These are phyloP conservation scores for Melipona quadrifasciata DNA, from an alignment of 1,140 invertebrate species.

Conservation along the genomic window DNA sequence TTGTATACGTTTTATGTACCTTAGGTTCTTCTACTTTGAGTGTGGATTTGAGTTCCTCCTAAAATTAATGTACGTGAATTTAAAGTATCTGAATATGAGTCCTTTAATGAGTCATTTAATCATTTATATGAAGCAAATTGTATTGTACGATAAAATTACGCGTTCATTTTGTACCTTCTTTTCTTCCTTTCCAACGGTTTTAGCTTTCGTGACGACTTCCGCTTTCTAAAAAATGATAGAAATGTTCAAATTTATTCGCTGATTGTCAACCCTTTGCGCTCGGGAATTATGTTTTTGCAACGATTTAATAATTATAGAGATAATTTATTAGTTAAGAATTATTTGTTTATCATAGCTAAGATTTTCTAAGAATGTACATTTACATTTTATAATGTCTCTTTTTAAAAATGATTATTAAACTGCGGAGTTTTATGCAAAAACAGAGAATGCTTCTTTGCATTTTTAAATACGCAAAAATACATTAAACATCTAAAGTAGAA, in stretches of 20 bases:
- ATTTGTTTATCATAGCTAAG: no score
- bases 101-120: no score
- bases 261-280: neutral
- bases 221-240: slow-evolving; percentile 57
- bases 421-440: no score
- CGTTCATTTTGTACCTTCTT: slow-evolving; percentile 62
- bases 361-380: no score
- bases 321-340: no score
- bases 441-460: no score
- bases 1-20: slow-evolving; percentile 47
- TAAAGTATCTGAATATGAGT: neutral
- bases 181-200: slow-evolving; percentile 61
- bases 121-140: neutral
- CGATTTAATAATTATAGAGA: no score
- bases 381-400: no score
- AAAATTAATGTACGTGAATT: slow-evolving; percentile 40
- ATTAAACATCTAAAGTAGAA: no score
- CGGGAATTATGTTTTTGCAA: no score
- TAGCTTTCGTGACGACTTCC: slow-evolving; percentile 58
- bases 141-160: neutral
- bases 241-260: slow-evolving; percentile 16
- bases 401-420: no score
- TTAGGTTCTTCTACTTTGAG: slow-evolving; percentile 59
- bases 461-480: no score
- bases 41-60: slow-evolving; percentile 59